Conservation (phyloP, 1,140 invertebrate species). For the Diplogasteroides magnus region DNA sequence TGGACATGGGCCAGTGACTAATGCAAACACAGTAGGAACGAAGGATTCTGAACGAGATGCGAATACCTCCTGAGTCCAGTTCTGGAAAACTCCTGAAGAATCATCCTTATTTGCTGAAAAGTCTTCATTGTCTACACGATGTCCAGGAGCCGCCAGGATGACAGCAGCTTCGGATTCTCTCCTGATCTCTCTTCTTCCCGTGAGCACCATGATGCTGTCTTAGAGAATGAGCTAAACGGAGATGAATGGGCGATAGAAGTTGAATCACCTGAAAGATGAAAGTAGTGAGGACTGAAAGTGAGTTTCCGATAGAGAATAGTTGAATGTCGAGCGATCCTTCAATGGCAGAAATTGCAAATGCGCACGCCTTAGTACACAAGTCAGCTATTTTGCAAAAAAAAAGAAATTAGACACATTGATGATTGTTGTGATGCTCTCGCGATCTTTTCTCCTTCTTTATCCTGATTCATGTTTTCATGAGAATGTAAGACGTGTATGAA, state of each 20-base stretch:
- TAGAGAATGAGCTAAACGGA: slow-evolving; percentile 46
- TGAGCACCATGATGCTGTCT: slow-evolving; percentile 45
- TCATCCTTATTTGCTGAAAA: not conserved
- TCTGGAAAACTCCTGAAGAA: slow-evolving; percentile 7
- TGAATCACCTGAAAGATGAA: slow-evolving; percentile 47
- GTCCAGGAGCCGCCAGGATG: not conserved
- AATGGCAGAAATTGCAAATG: slow-evolving; percentile 50
- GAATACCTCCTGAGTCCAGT: not conserved
- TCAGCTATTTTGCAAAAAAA: not conserved
- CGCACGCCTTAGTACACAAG: not conserved
- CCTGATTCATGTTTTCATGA: no score
- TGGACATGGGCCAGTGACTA: slow-evolving; percentile 42
- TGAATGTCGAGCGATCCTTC: slow-evolving; percentile 54
- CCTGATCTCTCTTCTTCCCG: slow-evolving; percentile 38
- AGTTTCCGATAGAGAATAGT: slow-evolving; percentile 53
- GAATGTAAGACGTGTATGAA: no score
- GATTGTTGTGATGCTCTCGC: slow-evolving; percentile 43
- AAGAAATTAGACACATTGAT: slow-evolving; percentile 38
- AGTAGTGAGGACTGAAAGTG: slow-evolving; percentile 44
- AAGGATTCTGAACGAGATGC: not conserved
- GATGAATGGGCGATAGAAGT: not conserved
- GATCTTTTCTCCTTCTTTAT: not conserved
- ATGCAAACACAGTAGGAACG: slow-evolving; percentile 35
- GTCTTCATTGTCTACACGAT: slow-evolving; percentile 1
- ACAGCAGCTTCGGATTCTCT: slow-evolving; percentile 10